Conservation (phyloP, 2,113 vertebrate genomes). For the Origma solitaria region DNA sequence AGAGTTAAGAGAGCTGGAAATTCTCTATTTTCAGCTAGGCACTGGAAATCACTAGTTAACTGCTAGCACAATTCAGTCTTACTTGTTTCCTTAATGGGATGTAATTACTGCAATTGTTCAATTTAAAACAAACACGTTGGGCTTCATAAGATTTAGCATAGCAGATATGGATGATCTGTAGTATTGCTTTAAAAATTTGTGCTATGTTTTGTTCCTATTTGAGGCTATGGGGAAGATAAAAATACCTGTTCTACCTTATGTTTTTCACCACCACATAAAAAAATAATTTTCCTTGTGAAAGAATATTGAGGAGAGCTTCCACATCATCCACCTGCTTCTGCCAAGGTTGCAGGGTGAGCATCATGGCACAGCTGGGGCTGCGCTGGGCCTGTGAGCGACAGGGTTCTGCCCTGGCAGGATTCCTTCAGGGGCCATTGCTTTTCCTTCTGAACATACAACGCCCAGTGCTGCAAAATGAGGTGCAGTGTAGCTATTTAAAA, state of each 20-base stretch:
- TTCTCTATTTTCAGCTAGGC: background rate
- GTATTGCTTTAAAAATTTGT: background rate
- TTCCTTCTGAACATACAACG: background rate
- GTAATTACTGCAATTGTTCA: background rate
- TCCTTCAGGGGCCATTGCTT: background rate
- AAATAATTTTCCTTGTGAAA: background rate
- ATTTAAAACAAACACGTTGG: background rate
- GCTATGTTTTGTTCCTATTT: background rate
- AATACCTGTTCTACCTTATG: background rate
- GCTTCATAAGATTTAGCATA: background rate
- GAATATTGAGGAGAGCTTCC: background rate
- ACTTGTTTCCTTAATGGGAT: background rate
- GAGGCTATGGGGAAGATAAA: background rate
- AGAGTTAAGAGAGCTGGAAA: background rate
- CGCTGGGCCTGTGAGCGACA: background rate
- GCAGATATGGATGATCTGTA: background rate
- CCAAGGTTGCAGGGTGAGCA: background rate
- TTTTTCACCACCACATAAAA: background rate
- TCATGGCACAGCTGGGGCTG: rapidly evolving
- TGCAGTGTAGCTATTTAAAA: background rate
- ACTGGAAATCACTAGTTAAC: background rate
- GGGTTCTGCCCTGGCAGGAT: background rate
- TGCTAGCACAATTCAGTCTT: background rate
- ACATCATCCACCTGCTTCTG: background rate
- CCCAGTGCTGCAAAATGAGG: background rate